Percentiles rank a stretch among this genome's conserved stretches.
Conservation (phyloP, 2,888 invertebrate species). For the Eupithecia exiguata region DNA sequence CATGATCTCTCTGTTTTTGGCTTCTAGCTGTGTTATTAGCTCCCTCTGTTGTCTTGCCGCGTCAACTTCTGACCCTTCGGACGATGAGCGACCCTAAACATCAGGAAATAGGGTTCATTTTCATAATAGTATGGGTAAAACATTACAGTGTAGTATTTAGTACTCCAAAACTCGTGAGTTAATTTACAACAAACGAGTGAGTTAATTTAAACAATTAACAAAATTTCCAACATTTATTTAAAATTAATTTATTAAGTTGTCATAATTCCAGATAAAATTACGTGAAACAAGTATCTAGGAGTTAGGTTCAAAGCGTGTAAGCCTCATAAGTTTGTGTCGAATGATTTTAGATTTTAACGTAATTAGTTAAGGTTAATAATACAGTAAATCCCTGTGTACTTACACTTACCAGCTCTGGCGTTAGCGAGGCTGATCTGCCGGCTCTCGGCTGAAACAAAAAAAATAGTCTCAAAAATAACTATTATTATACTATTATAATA, state of each 20-base stretch:
- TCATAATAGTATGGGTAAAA: not conserved
- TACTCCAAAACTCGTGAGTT: not conserved
- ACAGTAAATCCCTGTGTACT: not conserved
- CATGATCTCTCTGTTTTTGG: conserved; percentile 98
- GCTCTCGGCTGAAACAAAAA: conserved; percentile 78
- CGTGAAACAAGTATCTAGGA: not conserved
- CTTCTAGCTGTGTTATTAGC: conserved; percentile 95
- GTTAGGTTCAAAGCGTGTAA: not conserved
- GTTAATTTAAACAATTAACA: not conserved
- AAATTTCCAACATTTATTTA: not conserved
- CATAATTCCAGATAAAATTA: not conserved
- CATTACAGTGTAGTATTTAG: not conserved
- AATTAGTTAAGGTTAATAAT: not conserved
- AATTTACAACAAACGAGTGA: too few relatives aligned
- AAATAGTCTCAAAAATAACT: not conserved
- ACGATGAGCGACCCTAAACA: conserved; percentile 85
- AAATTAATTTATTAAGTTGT: too few relatives aligned
- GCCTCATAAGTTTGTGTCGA: not conserved
- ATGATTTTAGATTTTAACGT: not conserved
- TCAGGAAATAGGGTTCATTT: not conserved
- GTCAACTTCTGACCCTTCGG: conserved; percentile 89
- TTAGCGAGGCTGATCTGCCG: conserved; percentile 84
- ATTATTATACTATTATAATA: too few relatives aligned
- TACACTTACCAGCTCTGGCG: conserved; percentile 84
- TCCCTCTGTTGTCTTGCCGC: conserved; percentile 95